phyloP scores from a whole-genome alignment of 2,797 vertebrate genomes.

The Tachyglossus aculeatus region DNA sequence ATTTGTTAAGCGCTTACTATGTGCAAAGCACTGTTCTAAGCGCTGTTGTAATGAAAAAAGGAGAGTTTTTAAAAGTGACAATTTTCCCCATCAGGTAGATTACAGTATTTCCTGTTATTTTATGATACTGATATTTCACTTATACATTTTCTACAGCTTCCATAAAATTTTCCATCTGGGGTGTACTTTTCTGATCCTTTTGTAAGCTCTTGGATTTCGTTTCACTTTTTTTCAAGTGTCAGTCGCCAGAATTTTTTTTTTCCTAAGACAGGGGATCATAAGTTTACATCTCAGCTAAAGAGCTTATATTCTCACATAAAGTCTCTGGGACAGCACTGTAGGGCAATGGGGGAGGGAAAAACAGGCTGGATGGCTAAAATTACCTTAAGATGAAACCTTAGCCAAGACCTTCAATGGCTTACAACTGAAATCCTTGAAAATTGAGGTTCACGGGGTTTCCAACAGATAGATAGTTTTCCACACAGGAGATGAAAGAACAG shows the following conservation, averaged over 20 bases:
- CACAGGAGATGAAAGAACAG: constrained; percentile 31
- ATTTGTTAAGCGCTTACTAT: too few species aligned
- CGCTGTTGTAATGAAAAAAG: constrained; percentile 56
- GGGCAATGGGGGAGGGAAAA: background rate
- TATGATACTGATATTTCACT: constrained; percentile 68
- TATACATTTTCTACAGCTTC: constrained; percentile 57
- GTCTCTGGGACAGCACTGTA: background rate
- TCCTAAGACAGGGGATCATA: constrained; percentile 39
- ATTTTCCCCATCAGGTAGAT: constrained; percentile 73
- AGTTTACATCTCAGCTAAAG: constrained; percentile 47
- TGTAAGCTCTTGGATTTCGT: constrained; percentile 56
- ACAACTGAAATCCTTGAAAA: constrained; percentile 55
- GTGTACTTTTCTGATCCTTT: constrained; percentile 68
- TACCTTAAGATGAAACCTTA: constrained; percentile 58
- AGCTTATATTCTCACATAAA: constrained; percentile 36
- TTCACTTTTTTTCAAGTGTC: constrained; percentile 49
- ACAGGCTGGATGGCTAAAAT: constrained; percentile 38
- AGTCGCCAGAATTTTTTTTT: constrained; percentile 41
- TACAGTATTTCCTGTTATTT: constrained; percentile 73
- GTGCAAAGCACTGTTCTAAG: too few species aligned
- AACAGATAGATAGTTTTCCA: constrained; percentile 33
- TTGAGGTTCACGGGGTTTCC: constrained; percentile 17
- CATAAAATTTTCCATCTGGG: constrained; percentile 71
- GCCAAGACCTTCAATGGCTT: constrained; percentile 24
- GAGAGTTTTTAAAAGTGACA: constrained; percentile 60